A percentile compares a stretch with the other conserved stretches of the same genome.
Evolutionary conservation across 2,797 vertebrate species (phyloP).

Genomic region (Sebastes variabilis): DNA sequence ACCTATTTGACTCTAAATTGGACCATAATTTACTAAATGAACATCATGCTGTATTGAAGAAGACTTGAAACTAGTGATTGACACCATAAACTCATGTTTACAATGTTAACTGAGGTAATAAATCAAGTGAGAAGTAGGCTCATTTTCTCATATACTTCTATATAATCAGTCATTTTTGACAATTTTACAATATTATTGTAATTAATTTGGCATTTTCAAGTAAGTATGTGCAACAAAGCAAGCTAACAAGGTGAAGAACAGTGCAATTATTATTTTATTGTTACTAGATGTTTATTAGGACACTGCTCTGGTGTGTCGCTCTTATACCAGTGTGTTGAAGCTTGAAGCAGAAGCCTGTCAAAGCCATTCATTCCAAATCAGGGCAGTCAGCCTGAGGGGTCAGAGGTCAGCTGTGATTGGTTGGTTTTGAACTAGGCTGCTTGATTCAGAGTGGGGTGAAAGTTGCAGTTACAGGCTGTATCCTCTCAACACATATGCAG

Average conservation of each 20-base stretch:
- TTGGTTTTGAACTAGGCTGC: constrained; percentile 19
- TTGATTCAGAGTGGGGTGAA: constrained; percentile 6
- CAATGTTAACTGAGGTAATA: too few species aligned
- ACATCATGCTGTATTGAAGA: too few species aligned
- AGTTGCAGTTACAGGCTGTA: background rate
- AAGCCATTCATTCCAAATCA: constrained; percentile 39
- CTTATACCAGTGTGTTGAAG: background rate
- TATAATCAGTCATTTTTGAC: background rate
- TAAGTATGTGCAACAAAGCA: background rate
- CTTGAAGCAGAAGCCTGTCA: constrained; percentile 36
- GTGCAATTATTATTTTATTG: background rate
- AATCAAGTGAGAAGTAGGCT: too few species aligned
- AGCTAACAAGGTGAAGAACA: background rate
- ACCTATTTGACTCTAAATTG: rapidly evolving
- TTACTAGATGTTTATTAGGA: background rate
- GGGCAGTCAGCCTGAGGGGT: constrained; percentile 28
- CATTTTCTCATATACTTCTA: too few species aligned
- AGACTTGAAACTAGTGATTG: too few species aligned
- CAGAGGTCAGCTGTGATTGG: constrained; percentile 32
- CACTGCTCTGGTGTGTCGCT: background rate
- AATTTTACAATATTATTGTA: background rate
- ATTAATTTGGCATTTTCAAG: background rate
- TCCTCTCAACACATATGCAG: background rate
- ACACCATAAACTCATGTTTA: too few species aligned
- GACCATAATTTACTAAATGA: too few species aligned